Conservation (phyloP, 1,140 invertebrate genomes). For the Sipha flava region DNA sequence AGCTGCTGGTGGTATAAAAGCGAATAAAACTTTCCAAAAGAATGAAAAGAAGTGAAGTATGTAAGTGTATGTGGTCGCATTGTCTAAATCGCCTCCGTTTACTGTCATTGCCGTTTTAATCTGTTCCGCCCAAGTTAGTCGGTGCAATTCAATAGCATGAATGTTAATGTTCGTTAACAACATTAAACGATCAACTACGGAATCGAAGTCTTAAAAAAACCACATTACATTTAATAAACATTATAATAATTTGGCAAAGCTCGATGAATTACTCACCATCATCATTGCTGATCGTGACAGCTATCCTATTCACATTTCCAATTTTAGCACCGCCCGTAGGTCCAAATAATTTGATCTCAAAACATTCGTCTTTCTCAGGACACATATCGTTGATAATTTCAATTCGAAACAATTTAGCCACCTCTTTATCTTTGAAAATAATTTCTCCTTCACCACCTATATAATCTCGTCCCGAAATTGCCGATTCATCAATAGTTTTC, state of each 20-base stretch:
- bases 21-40: conserved; percentile 83
- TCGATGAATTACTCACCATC: conserved; percentile 47
- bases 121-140: conserved; percentile 52
- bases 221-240: too few species aligned
- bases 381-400: conserved; percentile 54
- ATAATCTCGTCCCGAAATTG: conserved; percentile 51
- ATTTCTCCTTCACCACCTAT: conserved; percentile 49
- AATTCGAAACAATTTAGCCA: conserved; percentile 49
- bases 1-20: conserved; percentile 51
- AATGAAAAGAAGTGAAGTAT: conserved; percentile 92
- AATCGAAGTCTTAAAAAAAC: conserved; percentile 51
- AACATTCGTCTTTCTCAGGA: conserved; percentile 58
- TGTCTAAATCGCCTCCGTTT: conserved; percentile 56
- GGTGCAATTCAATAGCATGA: conserved; percentile 50
- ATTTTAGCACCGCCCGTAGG: conserved; percentile 50
- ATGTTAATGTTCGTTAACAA: conserved; percentile 53
- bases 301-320: conserved; percentile 50
- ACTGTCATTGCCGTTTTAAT: conserved; percentile 55
- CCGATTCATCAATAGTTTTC: conserved; percentile 54
- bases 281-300: conserved; percentile 61
- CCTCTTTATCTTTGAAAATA: conserved; percentile 53
- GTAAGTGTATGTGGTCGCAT: conserved; percentile 65
- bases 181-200: conserved; percentile 51
- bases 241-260: neutral
- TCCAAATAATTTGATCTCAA: conserved; percentile 53